phyloP scores from a whole-genome alignment of 2,888 invertebrate genomes.

The Dolomedes plantarius region DNA sequence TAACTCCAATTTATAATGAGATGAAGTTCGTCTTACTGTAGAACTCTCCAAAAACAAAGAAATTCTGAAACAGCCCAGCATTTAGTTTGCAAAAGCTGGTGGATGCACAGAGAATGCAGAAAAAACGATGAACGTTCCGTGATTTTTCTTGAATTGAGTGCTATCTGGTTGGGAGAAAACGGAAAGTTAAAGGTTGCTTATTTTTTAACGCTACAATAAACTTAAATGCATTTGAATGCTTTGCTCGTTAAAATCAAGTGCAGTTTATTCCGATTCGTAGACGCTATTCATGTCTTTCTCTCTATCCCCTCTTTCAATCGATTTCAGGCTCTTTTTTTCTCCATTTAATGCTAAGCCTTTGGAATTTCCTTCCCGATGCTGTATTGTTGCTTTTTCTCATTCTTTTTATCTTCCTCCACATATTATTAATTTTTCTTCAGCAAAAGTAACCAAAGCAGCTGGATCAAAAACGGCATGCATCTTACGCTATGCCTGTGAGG shows the following conservation, averaged over 20 bases:
- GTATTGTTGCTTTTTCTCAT: constrained; percentile 22
- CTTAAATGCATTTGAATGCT: constrained; percentile 60
- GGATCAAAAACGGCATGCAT: too few species aligned
- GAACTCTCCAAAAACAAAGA: constrained; percentile 60
- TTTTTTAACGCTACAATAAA: constrained; percentile 68
- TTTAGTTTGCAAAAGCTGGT: background rate
- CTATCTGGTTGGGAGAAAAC: constrained; percentile 40
- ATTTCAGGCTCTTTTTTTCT: constrained; percentile 22
- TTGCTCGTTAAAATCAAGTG: constrained; percentile 68
- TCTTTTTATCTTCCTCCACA: constrained; percentile 17
- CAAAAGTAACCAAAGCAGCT: too few species aligned
- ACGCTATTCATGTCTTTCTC: constrained; percentile 40
- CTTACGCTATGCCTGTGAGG: too few species aligned
- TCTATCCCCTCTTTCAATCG: constrained; percentile 16
- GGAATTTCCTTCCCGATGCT: constrained; percentile 38
- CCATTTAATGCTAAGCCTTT: constrained; percentile 23
- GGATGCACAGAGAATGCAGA: constrained; percentile 16
- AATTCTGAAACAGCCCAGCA: constrained; percentile 1
- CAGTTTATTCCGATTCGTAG: constrained; percentile 58
- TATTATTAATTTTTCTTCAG: constrained; percentile 36
- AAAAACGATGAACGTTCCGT: constrained; percentile 32
- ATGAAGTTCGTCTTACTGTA: constrained; percentile 40
- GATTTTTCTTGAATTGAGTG: constrained; percentile 59
- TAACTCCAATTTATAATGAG: constrained; percentile 65
- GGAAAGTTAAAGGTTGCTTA: constrained; percentile 68